These are phyloP conservation scores for Micromys minutus DNA, from an alignment of 2,113 vertebrate genomes.

Conservation along the genomic window DNA sequence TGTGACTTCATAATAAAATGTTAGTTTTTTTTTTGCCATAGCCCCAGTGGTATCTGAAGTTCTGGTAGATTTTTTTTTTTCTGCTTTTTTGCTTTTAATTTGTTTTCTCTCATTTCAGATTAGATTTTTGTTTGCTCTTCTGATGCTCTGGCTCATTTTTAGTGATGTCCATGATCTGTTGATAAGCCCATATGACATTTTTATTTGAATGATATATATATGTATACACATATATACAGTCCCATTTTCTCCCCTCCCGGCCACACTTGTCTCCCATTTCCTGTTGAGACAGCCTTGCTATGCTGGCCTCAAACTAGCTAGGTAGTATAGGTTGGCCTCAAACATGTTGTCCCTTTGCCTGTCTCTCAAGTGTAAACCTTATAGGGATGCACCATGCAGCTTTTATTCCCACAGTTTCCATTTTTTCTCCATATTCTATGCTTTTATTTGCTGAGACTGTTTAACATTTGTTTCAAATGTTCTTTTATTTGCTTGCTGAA, in stretches of 20 bases:
- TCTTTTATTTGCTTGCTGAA: background rate
- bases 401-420: background rate
- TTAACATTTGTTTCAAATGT: background rate
- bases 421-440: background rate
- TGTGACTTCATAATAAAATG: background rate
- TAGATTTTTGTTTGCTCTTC: background rate
- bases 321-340: background rate
- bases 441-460: background rate
- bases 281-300: background rate
- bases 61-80: background rate
- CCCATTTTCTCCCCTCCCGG: background rate
- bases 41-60: background rate
- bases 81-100: background rate
- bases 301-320: background rate
- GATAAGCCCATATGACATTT: background rate
- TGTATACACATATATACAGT: background rate
- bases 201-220: background rate
- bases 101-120: background rate
- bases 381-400: background rate
- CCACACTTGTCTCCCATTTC: background rate
- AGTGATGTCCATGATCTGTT: background rate
- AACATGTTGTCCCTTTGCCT: background rate
- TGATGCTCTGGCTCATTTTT: background rate
- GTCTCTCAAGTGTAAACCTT: background rate
- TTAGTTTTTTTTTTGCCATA: background rate